These are phyloP conservation scores for Actenoides lindsayi DNA, from an alignment of 2,113 vertebrate genomes.

Conservation along the genomic window DNA sequence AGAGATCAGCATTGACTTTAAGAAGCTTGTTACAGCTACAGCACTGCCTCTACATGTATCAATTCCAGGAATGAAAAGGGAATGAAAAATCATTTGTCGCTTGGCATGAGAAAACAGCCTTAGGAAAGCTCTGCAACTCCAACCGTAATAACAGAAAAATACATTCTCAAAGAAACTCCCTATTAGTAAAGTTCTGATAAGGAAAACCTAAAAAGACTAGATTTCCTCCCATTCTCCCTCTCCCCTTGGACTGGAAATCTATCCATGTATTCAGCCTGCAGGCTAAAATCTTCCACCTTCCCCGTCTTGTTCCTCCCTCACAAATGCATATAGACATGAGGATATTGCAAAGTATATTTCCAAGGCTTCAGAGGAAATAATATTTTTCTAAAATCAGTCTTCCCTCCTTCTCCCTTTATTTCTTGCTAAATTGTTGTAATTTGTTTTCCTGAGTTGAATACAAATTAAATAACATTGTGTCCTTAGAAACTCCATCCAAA, in stretches of 20 bases:
- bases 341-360: not conserved
- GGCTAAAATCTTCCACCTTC: not conserved
- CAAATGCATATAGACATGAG: not conserved
- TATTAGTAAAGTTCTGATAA: not conserved
- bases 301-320: not conserved
- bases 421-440: not conserved
- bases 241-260: not conserved
- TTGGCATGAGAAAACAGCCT: not conserved
- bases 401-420: not conserved
- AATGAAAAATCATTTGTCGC: not conserved
- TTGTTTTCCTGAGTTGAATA: not conserved
- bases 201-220: not conserved
- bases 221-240: not conserved
- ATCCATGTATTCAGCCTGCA: not conserved
- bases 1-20: not conserved
- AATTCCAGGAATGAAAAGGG: not conserved
- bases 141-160: not conserved
- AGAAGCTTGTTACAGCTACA: not conserved
- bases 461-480: not conserved
- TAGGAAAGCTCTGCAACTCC: not conserved
- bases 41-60: not conserved
- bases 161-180: not conserved
- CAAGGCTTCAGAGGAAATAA: not conserved
- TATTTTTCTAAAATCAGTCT: not conserved
- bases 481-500: not conserved